Percentiles rank a stretch among this genome's conserved stretches.
Evolutionary conservation across 2,888 invertebrate genomes (phyloP).

Genomic region (Torymus auratus): DNA sequence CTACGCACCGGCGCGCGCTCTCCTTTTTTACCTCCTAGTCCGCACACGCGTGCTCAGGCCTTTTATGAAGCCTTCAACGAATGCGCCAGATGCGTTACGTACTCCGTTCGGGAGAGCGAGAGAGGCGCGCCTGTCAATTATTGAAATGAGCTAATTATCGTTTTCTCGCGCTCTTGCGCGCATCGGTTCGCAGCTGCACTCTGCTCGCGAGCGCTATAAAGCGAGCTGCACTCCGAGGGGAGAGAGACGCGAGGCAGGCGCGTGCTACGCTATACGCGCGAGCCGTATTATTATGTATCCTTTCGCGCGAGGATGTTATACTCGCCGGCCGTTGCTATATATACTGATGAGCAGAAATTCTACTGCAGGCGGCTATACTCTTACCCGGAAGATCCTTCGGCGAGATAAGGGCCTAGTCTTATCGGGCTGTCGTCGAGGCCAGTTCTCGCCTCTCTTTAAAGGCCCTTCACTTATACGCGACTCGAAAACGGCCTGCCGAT

Average conservation of each 20-base stretch:
- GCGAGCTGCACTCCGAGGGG: no score
- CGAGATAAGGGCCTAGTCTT: slow-evolving; percentile 45
- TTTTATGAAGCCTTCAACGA: slow-evolving; percentile 58
- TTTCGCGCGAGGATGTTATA: slow-evolving; percentile 12
- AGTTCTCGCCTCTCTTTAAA: slow-evolving; percentile 19
- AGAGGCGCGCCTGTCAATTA: slow-evolving; percentile 73
- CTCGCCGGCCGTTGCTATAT: background rate
- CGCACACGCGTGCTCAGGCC: slow-evolving; percentile 1
- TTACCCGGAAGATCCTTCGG: slow-evolving; percentile 52
- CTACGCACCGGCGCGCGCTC: slow-evolving; percentile 3
- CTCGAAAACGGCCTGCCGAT: slow-evolving; percentile 37
- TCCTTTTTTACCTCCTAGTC: no score
- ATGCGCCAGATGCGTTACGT: slow-evolving; percentile 72
- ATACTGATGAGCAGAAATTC: slow-evolving; percentile 38
- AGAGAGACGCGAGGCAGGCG: slow-evolving; percentile 17
- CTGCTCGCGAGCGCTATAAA: background rate
- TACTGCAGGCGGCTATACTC: background rate
- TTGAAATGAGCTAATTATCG: slow-evolving; percentile 77
- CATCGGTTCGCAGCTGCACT: slow-evolving; percentile 56
- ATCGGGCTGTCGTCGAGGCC: slow-evolving; percentile 47
- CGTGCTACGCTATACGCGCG: slow-evolving; percentile 5
- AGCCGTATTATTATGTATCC: slow-evolving; percentile 43
- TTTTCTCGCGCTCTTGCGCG: slow-evolving; percentile 56
- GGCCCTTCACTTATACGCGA: background rate
- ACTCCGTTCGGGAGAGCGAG: slow-evolving; percentile 52